Evolutionary conservation across 2,888 invertebrate species (phyloP).

Genomic region (Polydesmus complanatus): DNA sequence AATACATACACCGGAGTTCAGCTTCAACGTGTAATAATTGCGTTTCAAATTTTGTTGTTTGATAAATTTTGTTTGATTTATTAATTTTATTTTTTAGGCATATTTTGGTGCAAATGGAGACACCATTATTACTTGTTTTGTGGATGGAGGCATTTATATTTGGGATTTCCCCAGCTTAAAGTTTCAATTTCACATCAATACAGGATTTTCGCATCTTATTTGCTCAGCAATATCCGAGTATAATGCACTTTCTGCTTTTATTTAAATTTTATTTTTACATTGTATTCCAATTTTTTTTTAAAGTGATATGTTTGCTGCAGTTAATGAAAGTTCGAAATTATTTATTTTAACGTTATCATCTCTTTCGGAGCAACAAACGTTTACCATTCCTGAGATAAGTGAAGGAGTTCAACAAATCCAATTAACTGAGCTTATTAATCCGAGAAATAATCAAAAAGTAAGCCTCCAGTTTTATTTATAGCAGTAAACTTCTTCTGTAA

Average conservation of each 20-base stretch:
- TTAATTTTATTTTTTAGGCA: constrained; percentile 1
- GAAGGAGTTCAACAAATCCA: background rate
- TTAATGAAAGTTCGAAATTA: background rate
- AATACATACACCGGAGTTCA: background rate
- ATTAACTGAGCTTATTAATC: background rate
- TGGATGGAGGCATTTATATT: background rate
- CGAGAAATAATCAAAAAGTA: background rate
- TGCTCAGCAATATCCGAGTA: background rate
- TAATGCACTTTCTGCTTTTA: no score
- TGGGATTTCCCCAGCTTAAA: constrained; percentile 9
- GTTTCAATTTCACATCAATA: constrained; percentile 1
- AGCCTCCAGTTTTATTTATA: no score
- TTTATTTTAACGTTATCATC: background rate
- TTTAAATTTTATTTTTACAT: no score
- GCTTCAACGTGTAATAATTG: constrained; percentile 1
- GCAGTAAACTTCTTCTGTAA: background rate
- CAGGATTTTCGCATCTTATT: background rate
- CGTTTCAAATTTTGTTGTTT: background rate
- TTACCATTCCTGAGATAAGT: background rate
- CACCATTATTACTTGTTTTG: constrained; percentile 2
- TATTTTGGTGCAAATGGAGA: constrained; percentile 6
- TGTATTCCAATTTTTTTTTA: no score
- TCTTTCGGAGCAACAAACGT: background rate
- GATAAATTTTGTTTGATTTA: background rate
- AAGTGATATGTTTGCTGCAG: background rate